phyloP scores from a whole-genome alignment of 23 tunicate genomes.

The Phallusia fumigata region DNA sequence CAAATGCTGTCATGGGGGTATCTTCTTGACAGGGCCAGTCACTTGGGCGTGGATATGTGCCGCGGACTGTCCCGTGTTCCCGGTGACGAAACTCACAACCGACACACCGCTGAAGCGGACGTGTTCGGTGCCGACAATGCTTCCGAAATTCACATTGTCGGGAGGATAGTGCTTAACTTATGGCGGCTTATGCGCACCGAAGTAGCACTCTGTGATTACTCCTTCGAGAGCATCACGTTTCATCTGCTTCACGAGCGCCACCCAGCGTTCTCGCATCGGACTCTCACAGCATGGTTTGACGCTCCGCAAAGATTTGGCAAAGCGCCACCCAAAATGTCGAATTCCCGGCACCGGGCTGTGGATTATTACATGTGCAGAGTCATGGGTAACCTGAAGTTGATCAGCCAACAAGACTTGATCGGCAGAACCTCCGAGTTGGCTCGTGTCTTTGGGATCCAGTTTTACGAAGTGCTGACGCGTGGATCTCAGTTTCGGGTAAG shows the following conservation, averaged over 20 bases:
- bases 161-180: conserved; percentile 68
- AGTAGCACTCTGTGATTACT: conserved; percentile 51
- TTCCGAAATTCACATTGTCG: conserved; percentile 69
- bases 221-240: conserved; percentile 64
- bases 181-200: conserved; percentile 83
- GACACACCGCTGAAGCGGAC: conserved; percentile 45
- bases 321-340: background rate
- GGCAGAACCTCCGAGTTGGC: conserved; percentile 80
- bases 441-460: conserved; percentile 85
- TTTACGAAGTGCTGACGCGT: conserved; percentile 82
- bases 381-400: conserved; percentile 58
- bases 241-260: conserved; percentile 69
- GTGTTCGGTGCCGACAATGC: conserved; percentile 73
- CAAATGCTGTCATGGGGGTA: conserved; percentile 93
- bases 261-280: conserved; percentile 49
- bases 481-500: conserved; percentile 87
- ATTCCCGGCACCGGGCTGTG: conserved; percentile 40
- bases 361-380: conserved; percentile 74
- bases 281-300: conserved; percentile 74
- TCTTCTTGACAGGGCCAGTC: conserved; percentile 58
- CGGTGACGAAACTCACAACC: conserved; percentile 38
- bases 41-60: conserved; percentile 59
- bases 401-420: conserved; percentile 59
- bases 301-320: conserved; percentile 20
- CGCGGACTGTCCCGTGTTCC: conserved; percentile 79